Evolutionary conservation across 1,140 invertebrate species (phyloP).

Genomic region (Drosophila carrolli): DNA sequence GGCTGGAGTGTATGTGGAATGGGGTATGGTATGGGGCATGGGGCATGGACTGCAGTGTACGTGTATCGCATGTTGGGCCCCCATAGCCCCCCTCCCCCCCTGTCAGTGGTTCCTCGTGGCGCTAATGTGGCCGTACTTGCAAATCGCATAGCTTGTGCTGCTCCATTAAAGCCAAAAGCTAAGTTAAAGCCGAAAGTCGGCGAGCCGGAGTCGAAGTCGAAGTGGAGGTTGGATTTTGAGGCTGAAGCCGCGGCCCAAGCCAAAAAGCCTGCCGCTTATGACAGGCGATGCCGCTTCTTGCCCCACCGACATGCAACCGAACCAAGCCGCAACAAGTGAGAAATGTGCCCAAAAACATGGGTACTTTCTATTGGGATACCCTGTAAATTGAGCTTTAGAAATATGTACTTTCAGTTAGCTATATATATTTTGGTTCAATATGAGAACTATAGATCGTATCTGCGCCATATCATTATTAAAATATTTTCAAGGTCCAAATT

Average conservation of each 20-base stretch:
- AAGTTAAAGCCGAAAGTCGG: conserved; percentile 21
- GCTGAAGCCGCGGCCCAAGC: conserved; percentile 31
- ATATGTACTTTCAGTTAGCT: no score
- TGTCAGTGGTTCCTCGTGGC: conserved; percentile 73
- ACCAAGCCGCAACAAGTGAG: conserved; percentile 41
- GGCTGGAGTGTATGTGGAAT: conserved; percentile 34
- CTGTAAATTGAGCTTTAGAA: not conserved
- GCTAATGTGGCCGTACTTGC: conserved; percentile 71
- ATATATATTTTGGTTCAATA: no score
- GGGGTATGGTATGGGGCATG: not conserved
- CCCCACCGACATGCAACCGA: conserved; percentile 48
- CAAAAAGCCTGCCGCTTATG: conserved; percentile 58
- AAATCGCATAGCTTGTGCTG: conserved; percentile 41
- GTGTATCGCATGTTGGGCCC: conserved; percentile 35
- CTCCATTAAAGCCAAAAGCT: conserved; percentile 69
- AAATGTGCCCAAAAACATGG: not conserved
- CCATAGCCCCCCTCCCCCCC: not conserved
- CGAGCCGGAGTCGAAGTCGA: not conserved
- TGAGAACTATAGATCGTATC: no score
- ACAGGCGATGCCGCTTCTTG: conserved; percentile 49
- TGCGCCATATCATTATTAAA: no score
- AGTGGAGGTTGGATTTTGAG: conserved; percentile 7
- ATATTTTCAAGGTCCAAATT: no score
- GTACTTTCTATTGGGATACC: not conserved
- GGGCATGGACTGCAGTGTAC: conserved; percentile 10